Conservation (phyloP, 2,888 invertebrate genomes). For the Cataglyphis altisquamis region DNA sequence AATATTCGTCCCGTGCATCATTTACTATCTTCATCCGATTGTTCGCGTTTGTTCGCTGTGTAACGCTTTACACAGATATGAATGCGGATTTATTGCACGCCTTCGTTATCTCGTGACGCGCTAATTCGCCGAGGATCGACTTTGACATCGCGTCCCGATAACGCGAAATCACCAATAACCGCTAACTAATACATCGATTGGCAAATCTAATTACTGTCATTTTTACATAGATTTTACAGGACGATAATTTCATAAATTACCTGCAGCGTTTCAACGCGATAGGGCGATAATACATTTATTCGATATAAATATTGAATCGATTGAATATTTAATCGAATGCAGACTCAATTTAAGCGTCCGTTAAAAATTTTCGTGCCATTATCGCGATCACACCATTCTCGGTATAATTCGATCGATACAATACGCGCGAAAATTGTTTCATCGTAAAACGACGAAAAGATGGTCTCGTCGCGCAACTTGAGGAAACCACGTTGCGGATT, state of each 20-base stretch:
- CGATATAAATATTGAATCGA: neutral
- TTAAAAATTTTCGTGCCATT: neutral
- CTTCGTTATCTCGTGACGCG: slow-evolving; percentile 28
- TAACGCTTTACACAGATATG: slow-evolving; percentile 2
- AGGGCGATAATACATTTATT: neutral
- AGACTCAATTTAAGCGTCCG: neutral
- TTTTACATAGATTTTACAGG: slow-evolving; percentile 11
- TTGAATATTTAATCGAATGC: neutral
- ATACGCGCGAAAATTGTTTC: neutral
- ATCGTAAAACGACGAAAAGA: neutral
- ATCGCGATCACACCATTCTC: neutral
- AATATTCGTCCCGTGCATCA: slow-evolving; percentile 46
- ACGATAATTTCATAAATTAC: neutral
- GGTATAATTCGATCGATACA: neutral
- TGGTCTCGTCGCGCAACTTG: neutral
- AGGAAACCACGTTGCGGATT: slow-evolving; percentile 19
- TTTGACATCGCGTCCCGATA: slow-evolving; percentile 6
- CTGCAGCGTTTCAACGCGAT: neutral
- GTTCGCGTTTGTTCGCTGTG: slow-evolving; percentile 16
- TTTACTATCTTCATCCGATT: slow-evolving; percentile 43
- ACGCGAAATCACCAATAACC: neutral
- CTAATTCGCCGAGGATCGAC: slow-evolving; percentile 21
- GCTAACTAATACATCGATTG: neutral
- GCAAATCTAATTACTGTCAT: neutral
- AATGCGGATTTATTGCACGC: slow-evolving; percentile 25